These are phyloP conservation scores for Bombus affinis DNA, from an alignment of 1,140 invertebrate species.

Conservation along the genomic window DNA sequence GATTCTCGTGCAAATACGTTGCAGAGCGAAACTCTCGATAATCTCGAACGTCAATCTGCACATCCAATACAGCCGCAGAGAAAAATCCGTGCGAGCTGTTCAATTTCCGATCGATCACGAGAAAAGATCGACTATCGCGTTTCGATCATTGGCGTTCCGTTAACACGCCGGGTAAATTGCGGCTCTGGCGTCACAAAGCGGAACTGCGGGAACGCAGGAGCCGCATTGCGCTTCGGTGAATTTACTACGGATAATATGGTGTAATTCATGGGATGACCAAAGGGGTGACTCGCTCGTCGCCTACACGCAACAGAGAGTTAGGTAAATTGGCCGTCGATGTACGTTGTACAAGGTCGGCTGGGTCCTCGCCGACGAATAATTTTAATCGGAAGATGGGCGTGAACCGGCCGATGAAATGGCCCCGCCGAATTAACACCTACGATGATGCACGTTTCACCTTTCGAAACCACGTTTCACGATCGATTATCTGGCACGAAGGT, in stretches of 20 bases:
- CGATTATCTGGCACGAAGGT: neutral
- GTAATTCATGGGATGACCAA: conserved; percentile 8
- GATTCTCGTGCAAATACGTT: neutral
- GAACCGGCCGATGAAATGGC: no score
- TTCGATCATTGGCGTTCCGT: neutral
- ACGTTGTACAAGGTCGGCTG: neutral
- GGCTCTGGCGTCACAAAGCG: neutral
- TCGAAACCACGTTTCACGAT: neutral
- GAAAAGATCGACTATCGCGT: neutral
- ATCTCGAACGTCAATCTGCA: neutral
- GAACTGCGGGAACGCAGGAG: neutral
- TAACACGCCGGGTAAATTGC: neutral
- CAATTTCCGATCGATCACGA: neutral
- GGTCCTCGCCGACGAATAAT: neutral
- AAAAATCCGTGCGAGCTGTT: neutral
- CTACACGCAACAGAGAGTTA: conserved; percentile 8
- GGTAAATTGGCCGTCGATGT: conserved; percentile 1
- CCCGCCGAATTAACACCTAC: neutral
- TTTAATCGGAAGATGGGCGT: neutral
- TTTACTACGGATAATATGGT: conserved; percentile 23
- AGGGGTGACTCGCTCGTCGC: neutral
- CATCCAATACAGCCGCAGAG: neutral
- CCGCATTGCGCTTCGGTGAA: neutral
- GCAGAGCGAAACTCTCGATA: neutral
- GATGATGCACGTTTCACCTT: neutral